A percentile compares a stretch with the other conserved stretches of the same genome.
Conservation (phyloP, 2,888 invertebrate genomes). For the Synanthedon myopaeformis region DNA sequence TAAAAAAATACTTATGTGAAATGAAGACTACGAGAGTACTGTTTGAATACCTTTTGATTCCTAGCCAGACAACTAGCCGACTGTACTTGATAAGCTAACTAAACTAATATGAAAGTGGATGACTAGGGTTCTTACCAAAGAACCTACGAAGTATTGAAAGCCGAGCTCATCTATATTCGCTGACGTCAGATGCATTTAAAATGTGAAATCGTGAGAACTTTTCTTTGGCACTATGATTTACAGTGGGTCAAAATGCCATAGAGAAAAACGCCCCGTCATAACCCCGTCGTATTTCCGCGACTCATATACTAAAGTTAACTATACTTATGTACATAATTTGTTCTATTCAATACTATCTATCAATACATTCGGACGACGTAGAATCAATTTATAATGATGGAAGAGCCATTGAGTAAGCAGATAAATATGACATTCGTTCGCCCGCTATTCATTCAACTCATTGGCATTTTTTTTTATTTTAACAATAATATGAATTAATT, state of each 20-base stretch:
- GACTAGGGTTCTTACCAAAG: too few relatives aligned
- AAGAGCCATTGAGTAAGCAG: background rate
- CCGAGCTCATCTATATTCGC: too few relatives aligned
- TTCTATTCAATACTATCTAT: constrained; percentile 32
- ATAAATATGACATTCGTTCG: background rate
- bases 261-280: constrained; percentile 35
- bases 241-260: constrained; percentile 14
- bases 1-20: too few relatives aligned
- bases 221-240: background rate
- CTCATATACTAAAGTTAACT: constrained; percentile 11
- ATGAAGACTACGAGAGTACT: too few relatives aligned
- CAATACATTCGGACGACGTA: constrained; percentile 15
- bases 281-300: constrained; percentile 27
- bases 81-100: too few relatives aligned
- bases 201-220: background rate
- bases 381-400: constrained; percentile 6
- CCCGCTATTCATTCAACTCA: too few relatives aligned
- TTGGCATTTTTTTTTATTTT: too few relatives aligned
- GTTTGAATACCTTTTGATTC: too few relatives aligned
- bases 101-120: too few relatives aligned
- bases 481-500: too few relatives aligned
- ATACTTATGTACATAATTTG: constrained; percentile 22
- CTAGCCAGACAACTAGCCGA: too few relatives aligned
- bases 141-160: too few relatives aligned
- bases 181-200: background rate